A percentile compares a stretch with the other conserved stretches of the same genome.
Evolutionary conservation across 2,797 vertebrate genomes (phyloP).

Genomic region (Lepilemur septentrionalis): DNA sequence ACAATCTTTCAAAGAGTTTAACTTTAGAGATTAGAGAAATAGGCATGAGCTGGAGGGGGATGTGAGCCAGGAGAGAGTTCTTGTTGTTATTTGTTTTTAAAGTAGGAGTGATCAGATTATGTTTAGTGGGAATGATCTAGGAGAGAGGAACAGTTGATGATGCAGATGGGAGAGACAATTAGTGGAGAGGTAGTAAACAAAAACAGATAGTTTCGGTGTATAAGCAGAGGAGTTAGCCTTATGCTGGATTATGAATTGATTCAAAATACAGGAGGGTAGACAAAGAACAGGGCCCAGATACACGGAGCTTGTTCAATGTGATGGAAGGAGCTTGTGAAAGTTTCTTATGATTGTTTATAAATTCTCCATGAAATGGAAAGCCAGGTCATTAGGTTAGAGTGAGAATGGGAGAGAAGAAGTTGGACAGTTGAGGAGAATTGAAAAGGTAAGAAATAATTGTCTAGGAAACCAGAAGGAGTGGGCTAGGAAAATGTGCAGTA

Average conservation of each 20-base stretch:
- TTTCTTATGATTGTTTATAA: background rate
- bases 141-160: background rate
- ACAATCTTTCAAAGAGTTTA: background rate
- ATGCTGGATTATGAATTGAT: background rate
- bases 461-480: background rate
- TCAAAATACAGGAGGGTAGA: background rate
- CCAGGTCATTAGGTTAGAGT: background rate
- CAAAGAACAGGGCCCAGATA: background rate
- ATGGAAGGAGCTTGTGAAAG: background rate
- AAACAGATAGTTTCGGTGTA: background rate
- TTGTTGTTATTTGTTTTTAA: background rate
- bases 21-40: background rate
- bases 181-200: background rate
- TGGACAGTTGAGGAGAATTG: background rate
- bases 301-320: background rate
- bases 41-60: background rate
- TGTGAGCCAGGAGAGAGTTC: background rate
- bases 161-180: background rate
- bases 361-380: background rate
- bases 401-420: background rate
- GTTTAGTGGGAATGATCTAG: background rate
- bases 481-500: background rate
- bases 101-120: background rate
- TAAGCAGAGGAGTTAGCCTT: background rate
- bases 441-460: background rate